These are phyloP conservation scores for Phyto melanocephala DNA, from an alignment of 2,888 invertebrate genomes.

Conservation along the genomic window DNA sequence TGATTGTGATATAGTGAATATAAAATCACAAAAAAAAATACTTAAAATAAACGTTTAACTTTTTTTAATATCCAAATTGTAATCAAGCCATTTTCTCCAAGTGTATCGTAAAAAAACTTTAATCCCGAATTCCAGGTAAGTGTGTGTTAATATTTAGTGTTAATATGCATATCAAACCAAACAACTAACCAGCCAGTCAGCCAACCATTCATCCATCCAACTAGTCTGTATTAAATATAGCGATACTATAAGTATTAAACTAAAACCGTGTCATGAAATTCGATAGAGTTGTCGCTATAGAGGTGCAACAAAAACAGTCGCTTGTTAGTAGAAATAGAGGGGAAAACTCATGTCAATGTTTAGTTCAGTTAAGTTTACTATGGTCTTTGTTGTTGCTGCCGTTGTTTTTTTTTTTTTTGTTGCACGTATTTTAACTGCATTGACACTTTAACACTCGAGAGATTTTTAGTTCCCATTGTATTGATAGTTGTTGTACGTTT, in stretches of 20 bases:
- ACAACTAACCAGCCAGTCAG: slow-evolving; percentile 15
- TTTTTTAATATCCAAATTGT: no score
- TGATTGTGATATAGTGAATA: no score
- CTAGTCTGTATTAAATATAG: slow-evolving; percentile 23
- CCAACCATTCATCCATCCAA: slow-evolving; percentile 26
- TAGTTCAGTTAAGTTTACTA: slow-evolving; percentile 37
- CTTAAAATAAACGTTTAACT: no score
- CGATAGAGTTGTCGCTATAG: slow-evolving; percentile 7
- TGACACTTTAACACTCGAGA: slow-evolving; percentile 63
- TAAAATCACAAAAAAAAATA: no score
- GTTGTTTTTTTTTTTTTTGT: neutral
- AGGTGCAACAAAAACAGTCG: neutral
- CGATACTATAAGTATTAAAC: neutral
- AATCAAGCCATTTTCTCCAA: no score
- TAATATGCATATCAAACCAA: slow-evolving; percentile 46
- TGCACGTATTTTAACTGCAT: slow-evolving; percentile 51
- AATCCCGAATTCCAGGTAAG: no score
- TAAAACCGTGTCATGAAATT: slow-evolving; percentile 42
- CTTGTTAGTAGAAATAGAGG: neutral
- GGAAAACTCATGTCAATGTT: slow-evolving; percentile 54
- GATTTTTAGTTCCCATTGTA: slow-evolving; percentile 49
- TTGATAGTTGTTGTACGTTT: slow-evolving; percentile 9
- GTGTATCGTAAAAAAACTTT: no score
- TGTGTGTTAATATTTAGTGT: slow-evolving; percentile 42
- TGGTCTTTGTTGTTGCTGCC: slow-evolving; percentile 27